Percentiles rank a stretch among this genome's conserved stretches.
phyloP scores from a whole-genome alignment of 2,113 vertebrate species.

The Planiliza haematocheilus region DNA sequence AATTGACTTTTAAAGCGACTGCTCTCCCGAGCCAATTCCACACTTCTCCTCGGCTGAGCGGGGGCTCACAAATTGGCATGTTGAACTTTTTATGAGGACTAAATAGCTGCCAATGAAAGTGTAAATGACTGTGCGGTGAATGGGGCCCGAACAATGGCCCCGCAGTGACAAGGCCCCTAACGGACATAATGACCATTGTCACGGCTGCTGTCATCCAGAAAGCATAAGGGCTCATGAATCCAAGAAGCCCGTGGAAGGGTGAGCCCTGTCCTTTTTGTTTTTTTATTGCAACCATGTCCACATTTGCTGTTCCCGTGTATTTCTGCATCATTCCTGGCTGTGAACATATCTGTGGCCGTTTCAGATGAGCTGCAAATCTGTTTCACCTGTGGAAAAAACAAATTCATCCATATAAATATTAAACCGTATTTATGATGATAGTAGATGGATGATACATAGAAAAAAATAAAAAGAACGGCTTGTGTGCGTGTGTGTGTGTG shows the following conservation, averaged over 20 bases:
- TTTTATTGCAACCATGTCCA: slow-evolving; percentile 2
- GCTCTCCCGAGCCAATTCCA: slow-evolving; percentile 71
- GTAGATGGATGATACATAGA: too few relatives aligned
- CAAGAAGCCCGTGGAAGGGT: background rate
- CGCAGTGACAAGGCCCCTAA: slow-evolving; percentile 67
- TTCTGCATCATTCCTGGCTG: background rate
- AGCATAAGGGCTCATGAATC: slow-evolving; percentile 69
- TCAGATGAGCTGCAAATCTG: background rate
- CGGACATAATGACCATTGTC: slow-evolving; percentile 82
- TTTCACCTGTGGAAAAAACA: background rate
- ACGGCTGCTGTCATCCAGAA: slow-evolving; percentile 69
- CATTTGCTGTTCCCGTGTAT: background rate
- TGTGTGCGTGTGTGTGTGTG: background rate
- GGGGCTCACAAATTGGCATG: slow-evolving; percentile 85
- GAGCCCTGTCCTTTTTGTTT: too few relatives aligned
- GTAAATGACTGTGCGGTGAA: slow-evolving; percentile 83
- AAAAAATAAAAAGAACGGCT: too few relatives aligned
- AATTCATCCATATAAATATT: too few relatives aligned
- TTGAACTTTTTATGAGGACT: slow-evolving; percentile 84
- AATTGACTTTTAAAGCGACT: slow-evolving; percentile 86
- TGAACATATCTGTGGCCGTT: background rate
- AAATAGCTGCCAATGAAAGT: slow-evolving; percentile 87
- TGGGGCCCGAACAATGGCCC: slow-evolving; percentile 74
- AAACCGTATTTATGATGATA: too few relatives aligned
- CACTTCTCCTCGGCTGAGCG: slow-evolving; percentile 82